phyloP scores from a whole-genome alignment of 2,113 vertebrate species.

The Tringa solitaria region DNA sequence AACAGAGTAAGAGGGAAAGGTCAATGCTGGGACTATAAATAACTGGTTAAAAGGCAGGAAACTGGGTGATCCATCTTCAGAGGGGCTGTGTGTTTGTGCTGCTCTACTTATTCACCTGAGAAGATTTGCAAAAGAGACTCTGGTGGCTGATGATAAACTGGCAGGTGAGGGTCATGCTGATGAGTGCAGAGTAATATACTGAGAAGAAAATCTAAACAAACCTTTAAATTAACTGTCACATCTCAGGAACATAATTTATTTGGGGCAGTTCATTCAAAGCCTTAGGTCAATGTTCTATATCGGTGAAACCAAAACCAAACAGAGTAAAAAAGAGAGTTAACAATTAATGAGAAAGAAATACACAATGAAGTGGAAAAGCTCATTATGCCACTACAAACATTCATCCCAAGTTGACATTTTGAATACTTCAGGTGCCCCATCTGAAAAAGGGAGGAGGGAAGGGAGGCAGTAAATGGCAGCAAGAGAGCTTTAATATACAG shows the following conservation, averaged over 20 bases:
- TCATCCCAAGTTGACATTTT: neutral
- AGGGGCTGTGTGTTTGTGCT: neutral
- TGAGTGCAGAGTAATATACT: neutral
- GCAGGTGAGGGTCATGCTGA: neutral
- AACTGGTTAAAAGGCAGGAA: neutral
- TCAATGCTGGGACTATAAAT: neutral
- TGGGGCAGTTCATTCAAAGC: neutral
- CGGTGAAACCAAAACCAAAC: neutral
- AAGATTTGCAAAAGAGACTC: neutral
- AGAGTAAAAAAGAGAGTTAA: neutral
- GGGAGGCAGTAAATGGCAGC: neutral
- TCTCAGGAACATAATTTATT: neutral
- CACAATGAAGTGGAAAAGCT: neutral
- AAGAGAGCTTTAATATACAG: neutral
- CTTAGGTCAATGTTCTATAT: neutral
- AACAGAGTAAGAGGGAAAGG: neutral
- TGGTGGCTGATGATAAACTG: neutral
- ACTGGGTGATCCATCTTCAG: neutral
- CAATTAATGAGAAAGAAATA: conserved; percentile 6
- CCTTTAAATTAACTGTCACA: neutral
- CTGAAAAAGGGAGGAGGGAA: neutral
- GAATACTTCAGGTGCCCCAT: neutral
- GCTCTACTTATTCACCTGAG: neutral
- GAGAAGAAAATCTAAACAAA: neutral
- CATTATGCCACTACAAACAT: neutral